Evolutionary conservation across 23 tunicate genomes (phyloP).

Genomic region (Ciona savignyi): DNA sequence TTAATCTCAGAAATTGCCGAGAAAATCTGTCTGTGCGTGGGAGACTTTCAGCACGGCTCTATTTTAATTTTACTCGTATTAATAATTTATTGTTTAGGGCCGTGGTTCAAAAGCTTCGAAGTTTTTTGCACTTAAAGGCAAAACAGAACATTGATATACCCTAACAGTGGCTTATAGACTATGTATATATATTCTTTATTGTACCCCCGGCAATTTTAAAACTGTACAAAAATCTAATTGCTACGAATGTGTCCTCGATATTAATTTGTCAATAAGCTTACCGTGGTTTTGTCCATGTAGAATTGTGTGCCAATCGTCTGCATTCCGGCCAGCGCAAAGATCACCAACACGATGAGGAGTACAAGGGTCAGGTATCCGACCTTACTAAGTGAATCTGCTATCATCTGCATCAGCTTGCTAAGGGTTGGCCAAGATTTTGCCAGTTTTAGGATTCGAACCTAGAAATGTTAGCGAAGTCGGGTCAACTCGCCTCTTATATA

Average conservation of each 20-base stretch:
- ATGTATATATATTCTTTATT: background rate
- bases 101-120: background rate
- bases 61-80: background rate
- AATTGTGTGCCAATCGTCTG: constrained; percentile 62
- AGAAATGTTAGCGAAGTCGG: background rate
- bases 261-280: constrained; percentile 9
- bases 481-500: background rate
- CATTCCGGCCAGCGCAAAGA: constrained; percentile 90
- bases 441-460: constrained; percentile 83
- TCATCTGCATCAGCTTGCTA: constrained; percentile 79
- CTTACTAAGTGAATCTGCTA: constrained; percentile 76
- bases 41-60: no score
- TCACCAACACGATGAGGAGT: constrained; percentile 68
- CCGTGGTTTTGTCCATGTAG: constrained; percentile 39
- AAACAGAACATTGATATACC: background rate
- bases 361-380: constrained; percentile 79
- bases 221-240: background rate
- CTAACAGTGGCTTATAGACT: no score
- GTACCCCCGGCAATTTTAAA: background rate
- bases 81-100: no score
- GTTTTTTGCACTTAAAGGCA: background rate
- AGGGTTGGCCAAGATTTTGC: constrained; percentile 83
- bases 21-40: no score
- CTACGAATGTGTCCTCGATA: no score
- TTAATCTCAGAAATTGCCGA: no score